Evolutionary conservation across 2,113 vertebrate genomes (phyloP).

Genomic region (Microcebus lehilahytsara): DNA sequence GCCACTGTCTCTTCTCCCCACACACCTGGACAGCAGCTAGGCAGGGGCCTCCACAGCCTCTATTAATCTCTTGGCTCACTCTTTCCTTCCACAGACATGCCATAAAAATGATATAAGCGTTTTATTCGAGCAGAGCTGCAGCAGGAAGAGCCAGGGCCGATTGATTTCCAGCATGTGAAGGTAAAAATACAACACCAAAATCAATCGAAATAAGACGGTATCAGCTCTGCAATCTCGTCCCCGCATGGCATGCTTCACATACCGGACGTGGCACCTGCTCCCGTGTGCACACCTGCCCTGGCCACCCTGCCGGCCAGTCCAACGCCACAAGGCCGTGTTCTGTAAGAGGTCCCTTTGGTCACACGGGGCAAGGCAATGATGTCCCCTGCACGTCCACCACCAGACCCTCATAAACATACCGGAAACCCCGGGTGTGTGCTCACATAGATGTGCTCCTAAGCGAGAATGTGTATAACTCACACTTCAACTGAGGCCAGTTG

Average conservation of each 20-base stretch:
- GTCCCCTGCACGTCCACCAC: neutral
- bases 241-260: conserved; percentile 54
- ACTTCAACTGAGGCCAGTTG: too few relatives aligned
- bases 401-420: neutral
- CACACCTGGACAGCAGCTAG: conserved; percentile 44
- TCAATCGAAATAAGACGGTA: conserved; percentile 83
- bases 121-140: conserved; percentile 76
- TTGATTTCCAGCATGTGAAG: conserved; percentile 82
- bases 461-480: neutral
- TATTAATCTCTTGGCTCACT: conserved; percentile 82
- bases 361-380: neutral
- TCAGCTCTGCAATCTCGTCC: conserved; percentile 81
- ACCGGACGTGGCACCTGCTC: conserved; percentile 55
- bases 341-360: neutral
- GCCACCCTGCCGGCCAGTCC: neutral
- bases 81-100: conserved; percentile 80
- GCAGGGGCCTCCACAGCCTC: conserved; percentile 28
- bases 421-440: neutral
- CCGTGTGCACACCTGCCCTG: conserved; percentile 29
- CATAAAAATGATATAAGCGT: conserved; percentile 85
- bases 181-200: conserved; percentile 84
- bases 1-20: conserved; percentile 31
- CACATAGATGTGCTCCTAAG: neutral
- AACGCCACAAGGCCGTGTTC: neutral
- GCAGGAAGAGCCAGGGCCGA: conserved; percentile 69